Conservation (phyloP, 2,888 invertebrate genomes). For the Uloborus plumipes region DNA sequence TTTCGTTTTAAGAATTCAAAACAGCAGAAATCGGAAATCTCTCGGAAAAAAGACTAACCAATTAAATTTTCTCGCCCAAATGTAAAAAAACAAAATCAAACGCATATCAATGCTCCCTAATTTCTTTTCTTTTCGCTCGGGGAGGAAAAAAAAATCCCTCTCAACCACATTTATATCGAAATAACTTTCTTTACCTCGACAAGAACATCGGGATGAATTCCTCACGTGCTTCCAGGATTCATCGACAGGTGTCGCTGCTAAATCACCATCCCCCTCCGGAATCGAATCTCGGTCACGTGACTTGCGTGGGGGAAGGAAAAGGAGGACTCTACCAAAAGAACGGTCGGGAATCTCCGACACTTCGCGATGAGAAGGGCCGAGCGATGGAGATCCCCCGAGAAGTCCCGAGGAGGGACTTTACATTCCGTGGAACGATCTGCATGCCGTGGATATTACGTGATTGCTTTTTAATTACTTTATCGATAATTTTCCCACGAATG, state of each 20-base stretch:
- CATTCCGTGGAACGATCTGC: background rate
- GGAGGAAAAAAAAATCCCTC: too few relatives aligned
- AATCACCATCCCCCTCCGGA: slow-evolving; percentile 2
- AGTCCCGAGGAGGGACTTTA: background rate
- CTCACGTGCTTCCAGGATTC: background rate
- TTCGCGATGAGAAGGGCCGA: background rate
- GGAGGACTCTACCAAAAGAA: background rate
- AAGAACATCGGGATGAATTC: slow-evolving; percentile 5
- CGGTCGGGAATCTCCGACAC: slow-evolving; percentile 14
- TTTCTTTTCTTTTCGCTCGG: too few relatives aligned
- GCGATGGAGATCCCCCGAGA: background rate
- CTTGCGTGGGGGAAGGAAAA: background rate
- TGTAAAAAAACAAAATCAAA: too few relatives aligned
- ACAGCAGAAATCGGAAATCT: too few relatives aligned
- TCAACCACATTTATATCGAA: slow-evolving; percentile 1
- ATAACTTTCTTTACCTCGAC: background rate
- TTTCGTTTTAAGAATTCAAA: too few relatives aligned
- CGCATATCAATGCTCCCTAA: too few relatives aligned
- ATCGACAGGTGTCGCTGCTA: slow-evolving; percentile 26
- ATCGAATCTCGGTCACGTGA: slow-evolving; percentile 45
- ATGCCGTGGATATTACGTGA: slow-evolving; percentile 30
- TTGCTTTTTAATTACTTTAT: slow-evolving; percentile 63
- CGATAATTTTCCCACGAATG: slow-evolving; percentile 28
- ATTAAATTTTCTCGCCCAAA: too few relatives aligned
- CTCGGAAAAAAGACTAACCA: too few relatives aligned